Conservation (phyloP, 2,113 vertebrate genomes). For the Monopterus albus region DNA sequence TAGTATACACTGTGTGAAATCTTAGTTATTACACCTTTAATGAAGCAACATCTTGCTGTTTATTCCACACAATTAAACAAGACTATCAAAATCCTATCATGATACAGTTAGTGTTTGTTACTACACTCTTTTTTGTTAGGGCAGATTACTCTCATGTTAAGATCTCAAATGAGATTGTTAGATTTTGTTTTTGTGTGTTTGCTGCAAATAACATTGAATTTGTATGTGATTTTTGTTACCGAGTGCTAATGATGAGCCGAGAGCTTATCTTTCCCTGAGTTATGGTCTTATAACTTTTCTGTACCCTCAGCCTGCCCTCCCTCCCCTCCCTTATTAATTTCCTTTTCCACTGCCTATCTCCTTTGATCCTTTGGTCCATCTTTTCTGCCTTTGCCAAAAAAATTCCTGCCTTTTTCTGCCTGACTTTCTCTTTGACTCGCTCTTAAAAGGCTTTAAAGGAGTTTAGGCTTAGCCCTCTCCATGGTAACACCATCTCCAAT, state of each 20-base stretch:
- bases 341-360: background rate
- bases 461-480: conserved; percentile 68
- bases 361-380: background rate
- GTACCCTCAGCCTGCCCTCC: background rate
- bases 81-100: background rate
- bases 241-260: background rate
- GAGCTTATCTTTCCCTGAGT: background rate
- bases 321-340: conserved; percentile 4
- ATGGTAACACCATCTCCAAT: conserved; percentile 73
- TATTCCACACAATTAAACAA: too few species aligned
- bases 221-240: too few species aligned
- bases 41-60: too few species aligned
- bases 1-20: too few species aligned
- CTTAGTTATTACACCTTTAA: too few species aligned
- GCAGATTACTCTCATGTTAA: background rate
- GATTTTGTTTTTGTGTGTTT: background rate
- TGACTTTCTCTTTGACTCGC: conserved; percentile 23
- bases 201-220: too few species aligned
- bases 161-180: too few species aligned
- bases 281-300: conserved; percentile 14
- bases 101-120: too few species aligned
- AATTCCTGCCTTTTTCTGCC: background rate
- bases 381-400: conserved; percentile 1
- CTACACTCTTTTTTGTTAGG: background rate
- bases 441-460: conserved; percentile 49